These are phyloP conservation scores for Scaptomyza hsui DNA, from an alignment of 1,140 invertebrate genomes.

Conservation along the genomic window DNA sequence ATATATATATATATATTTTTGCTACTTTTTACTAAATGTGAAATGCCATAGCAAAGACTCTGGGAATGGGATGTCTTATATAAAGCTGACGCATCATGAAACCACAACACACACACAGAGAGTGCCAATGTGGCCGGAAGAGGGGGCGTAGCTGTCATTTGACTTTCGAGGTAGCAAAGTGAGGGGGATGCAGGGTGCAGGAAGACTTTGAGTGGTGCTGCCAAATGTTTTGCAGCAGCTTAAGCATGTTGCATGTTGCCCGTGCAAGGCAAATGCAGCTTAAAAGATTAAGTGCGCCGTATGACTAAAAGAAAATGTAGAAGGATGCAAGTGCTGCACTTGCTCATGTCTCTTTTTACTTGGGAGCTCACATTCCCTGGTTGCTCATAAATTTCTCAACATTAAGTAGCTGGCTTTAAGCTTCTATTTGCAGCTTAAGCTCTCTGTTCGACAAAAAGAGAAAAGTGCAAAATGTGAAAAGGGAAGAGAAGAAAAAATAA, in stretches of 20 bases:
- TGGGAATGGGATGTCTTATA: conserved; percentile 57
- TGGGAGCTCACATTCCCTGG: not conserved
- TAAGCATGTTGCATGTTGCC: conserved; percentile 77
- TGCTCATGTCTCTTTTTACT: conserved; percentile 1
- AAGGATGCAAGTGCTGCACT: conserved; percentile 46
- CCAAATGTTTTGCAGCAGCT: conserved; percentile 74
- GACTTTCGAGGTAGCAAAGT: conserved; percentile 53
- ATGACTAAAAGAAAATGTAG: conserved; percentile 7
- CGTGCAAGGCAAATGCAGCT: conserved; percentile 75
- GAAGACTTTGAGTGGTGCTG: conserved; percentile 14
- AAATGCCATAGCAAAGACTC: conserved; percentile 48
- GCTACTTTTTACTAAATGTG: conserved; percentile 42
- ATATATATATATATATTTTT: conserved; percentile 1
- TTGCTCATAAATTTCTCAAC: conserved; percentile 57
- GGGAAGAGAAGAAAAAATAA: conserved; percentile 6
- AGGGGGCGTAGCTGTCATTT: conserved; percentile 52
- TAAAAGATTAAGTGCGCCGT: conserved; percentile 72
- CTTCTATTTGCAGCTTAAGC: conserved; percentile 62
- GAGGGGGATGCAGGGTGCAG: not conserved
- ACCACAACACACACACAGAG: conserved; percentile 35
- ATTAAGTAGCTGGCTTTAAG: conserved; percentile 68
- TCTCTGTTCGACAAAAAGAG: not conserved
- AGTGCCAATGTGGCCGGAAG: conserved; percentile 36
- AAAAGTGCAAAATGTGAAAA: not conserved
- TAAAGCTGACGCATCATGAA: conserved; percentile 77